Evolutionary conservation across 64 coral and sea anemone genomes (phyloP).

Genomic region (Montipora sp.): DNA sequence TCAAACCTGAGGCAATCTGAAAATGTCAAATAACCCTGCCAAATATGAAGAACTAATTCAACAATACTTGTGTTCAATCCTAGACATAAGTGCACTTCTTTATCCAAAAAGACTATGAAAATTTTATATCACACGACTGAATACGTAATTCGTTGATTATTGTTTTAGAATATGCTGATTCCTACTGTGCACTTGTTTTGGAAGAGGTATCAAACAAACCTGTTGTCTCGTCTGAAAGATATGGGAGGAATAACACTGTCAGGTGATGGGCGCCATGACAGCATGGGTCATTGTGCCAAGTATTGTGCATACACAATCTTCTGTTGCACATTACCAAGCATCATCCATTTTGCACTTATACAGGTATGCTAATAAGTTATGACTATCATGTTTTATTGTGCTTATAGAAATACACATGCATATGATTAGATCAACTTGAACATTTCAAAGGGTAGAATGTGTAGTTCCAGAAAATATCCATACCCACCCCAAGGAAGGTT

Average conservation of each 20-base stretch:
- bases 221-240: not conserved
- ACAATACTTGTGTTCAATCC: too few relatives aligned
- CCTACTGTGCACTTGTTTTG: constrained; percentile 36
- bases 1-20: too few relatives aligned
- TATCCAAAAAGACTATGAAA: not conserved
- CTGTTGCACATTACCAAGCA: not conserved
- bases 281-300: constrained; percentile 53
- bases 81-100: too few relatives aligned
- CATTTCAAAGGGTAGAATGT: too few relatives aligned
- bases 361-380: not conserved
- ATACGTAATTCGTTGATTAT: not conserved
- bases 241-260: not conserved
- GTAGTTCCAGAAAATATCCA: too few relatives aligned
- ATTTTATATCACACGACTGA: not conserved
- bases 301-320: constrained; percentile 47
- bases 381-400: too few relatives aligned
- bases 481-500: too few relatives aligned
- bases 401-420: too few relatives aligned
- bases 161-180: constrained; percentile 17
- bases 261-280: constrained; percentile 43
- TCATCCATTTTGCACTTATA: constrained; percentile 35
- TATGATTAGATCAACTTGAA: too few relatives aligned
- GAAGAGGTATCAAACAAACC: constrained; percentile 3
- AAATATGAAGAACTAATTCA: too few relatives aligned
- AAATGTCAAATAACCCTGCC: too few relatives aligned